These are phyloP conservation scores for Drosophila birchii DNA, from an alignment of 2,888 invertebrate genomes.

Conservation along the genomic window DNA sequence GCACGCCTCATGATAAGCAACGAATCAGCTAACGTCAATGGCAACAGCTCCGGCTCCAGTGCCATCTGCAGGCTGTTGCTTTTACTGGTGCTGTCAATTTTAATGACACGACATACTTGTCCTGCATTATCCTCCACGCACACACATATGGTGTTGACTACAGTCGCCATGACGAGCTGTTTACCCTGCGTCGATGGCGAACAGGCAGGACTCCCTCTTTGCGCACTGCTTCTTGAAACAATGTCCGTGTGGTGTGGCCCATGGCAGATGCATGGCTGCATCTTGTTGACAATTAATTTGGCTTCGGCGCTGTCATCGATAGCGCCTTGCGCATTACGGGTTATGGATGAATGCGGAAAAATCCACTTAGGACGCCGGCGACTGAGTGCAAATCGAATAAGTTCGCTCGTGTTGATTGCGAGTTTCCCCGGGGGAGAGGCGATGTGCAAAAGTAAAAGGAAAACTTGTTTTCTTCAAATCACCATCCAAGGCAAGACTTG, in stretches of 20 bases:
- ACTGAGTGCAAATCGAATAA: slow-evolving; percentile 35
- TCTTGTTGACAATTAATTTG: slow-evolving; percentile 77
- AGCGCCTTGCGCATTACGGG: slow-evolving; percentile 52
- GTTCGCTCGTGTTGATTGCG: slow-evolving; percentile 35
- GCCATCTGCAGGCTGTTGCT: slow-evolving; percentile 60
- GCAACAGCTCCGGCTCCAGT: slow-evolving; percentile 61
- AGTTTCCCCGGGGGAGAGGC: slow-evolving; percentile 15
- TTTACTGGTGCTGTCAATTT: slow-evolving; percentile 63
- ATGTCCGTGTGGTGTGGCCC: slow-evolving; percentile 46
- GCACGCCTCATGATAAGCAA: slow-evolving; percentile 45
- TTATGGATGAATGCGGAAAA: slow-evolving; percentile 36
- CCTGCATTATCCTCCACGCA: slow-evolving; percentile 27
- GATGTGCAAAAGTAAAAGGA: slow-evolving; percentile 1
- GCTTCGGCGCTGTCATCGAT: slow-evolving; percentile 64
- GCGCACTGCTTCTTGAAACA: slow-evolving; percentile 55
- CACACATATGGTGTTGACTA: slow-evolving; percentile 24
- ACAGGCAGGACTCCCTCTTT: background rate
- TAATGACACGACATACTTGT: slow-evolving; percentile 65
- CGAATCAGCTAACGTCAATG: slow-evolving; percentile 50
- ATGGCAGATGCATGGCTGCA: slow-evolving; percentile 54
- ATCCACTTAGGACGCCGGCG: slow-evolving; percentile 47
- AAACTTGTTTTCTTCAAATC: slow-evolving; percentile 4
- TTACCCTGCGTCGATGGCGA: slow-evolving; percentile 7
- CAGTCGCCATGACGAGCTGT: slow-evolving; percentile 23
- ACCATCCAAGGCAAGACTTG: background rate